Conservation (phyloP, 1,140 invertebrate species). For the Parapsyche elsis region DNA sequence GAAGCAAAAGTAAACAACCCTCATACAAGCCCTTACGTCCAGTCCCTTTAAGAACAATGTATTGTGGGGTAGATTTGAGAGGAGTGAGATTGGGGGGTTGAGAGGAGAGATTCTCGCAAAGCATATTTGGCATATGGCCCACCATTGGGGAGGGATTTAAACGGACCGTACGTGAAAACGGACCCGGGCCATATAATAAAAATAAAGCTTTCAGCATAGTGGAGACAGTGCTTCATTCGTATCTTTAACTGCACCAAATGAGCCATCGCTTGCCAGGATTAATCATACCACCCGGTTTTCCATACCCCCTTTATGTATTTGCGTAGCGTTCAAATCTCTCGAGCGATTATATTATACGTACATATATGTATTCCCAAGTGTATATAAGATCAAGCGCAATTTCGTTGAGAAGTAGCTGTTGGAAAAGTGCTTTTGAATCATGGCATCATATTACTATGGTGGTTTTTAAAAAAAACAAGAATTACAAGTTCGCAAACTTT, state of each 20-base stretch:
- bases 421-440: too few species aligned
- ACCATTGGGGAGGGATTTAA: constrained; percentile 38
- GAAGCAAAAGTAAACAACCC: constrained; percentile 20
- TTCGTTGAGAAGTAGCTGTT: too few species aligned
- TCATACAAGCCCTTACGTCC: neutral
- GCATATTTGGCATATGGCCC: constrained; percentile 49
- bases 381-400: too few species aligned
- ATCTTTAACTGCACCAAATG: constrained; percentile 53
- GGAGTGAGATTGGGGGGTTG: neutral
- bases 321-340: neutral
- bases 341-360: neutral
- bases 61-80: neutral
- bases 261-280: constrained; percentile 45
- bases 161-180: constrained; percentile 42
- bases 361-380: too few species aligned
- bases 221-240: constrained; percentile 38
- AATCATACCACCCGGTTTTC: constrained; percentile 37
- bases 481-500: too few species aligned
- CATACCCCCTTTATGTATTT: neutral
- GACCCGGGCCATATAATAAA: constrained; percentile 39
- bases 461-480: too few species aligned
- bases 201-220: constrained; percentile 37
- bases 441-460: too few species aligned
- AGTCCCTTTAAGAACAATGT: constrained; percentile 23
- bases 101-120: constrained; percentile 22